Evolutionary conservation across 2,797 vertebrate species (phyloP).

Genomic region (Lepus oiostolus): DNA sequence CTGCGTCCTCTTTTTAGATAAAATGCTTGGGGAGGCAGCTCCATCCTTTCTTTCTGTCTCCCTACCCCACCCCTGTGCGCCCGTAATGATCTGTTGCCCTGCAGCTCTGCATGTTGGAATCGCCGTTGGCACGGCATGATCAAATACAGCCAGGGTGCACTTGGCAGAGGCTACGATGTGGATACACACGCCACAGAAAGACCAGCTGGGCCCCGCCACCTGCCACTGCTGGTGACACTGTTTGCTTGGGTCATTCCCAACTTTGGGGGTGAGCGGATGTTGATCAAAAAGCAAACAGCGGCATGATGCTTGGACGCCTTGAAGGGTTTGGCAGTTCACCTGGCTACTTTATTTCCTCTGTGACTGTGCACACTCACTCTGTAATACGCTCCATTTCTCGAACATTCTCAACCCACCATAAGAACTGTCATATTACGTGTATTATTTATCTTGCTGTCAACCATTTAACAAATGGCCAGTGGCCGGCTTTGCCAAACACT

Average conservation of each 20-base stretch:
- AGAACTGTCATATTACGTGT: not conserved
- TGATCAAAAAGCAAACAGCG: constrained; percentile 9
- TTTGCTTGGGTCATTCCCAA: constrained; percentile 24
- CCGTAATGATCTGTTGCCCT: constrained; percentile 56
- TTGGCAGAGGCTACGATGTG: constrained; percentile 61
- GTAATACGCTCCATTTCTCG: not conserved
- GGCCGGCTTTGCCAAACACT: not conserved
- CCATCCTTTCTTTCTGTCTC: not conserved
- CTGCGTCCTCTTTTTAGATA: not conserved
- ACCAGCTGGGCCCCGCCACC: constrained; percentile 67
- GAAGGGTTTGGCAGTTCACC: not conserved
- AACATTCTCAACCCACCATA: not conserved
- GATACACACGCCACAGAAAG: not conserved
- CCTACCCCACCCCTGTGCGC: not conserved
- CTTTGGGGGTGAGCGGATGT: not conserved
- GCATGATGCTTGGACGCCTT: not conserved
- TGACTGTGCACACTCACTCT: not conserved
- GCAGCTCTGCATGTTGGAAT: constrained; percentile 33
- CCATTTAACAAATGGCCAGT: not conserved
- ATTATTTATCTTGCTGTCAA: not conserved
- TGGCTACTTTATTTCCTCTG: not conserved
- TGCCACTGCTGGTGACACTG: constrained; percentile 40
- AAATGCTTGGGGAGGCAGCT: not conserved
- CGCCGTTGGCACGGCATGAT: constrained; percentile 31
- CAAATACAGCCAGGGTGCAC: constrained; percentile 57